Evolutionary conservation across 2,797 vertebrate species (phyloP).

Genomic region (Danio tinwini): DNA sequence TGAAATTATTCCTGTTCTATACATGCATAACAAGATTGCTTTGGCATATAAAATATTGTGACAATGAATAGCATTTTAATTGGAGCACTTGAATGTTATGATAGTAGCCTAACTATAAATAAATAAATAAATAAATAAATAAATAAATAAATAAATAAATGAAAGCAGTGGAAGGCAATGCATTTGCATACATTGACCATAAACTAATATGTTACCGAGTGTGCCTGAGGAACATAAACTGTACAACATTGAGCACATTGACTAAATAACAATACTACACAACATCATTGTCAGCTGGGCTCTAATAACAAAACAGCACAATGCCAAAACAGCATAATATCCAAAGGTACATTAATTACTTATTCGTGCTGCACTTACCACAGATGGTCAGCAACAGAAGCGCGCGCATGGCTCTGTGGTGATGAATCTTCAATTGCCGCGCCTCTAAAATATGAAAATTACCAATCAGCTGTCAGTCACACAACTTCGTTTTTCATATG

Average conservation of each 20-base stretch:
- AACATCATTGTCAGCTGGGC: background rate
- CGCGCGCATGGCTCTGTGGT: constrained; percentile 68
- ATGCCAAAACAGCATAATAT: background rate
- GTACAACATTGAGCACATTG: background rate
- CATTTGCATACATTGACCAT: background rate
- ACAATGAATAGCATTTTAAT: too few species aligned
- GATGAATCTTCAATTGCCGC: constrained; percentile 32
- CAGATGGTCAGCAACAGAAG: constrained; percentile 66
- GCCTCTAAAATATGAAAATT: constrained; percentile 40
- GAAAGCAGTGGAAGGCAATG: background rate
- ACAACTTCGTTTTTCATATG: background rate
- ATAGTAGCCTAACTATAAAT: too few species aligned
- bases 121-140: too few species aligned
- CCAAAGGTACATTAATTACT: background rate
- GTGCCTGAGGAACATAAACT: background rate
- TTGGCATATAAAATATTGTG: too few species aligned
- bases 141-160: too few species aligned
- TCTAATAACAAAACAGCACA: background rate
- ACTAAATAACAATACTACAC: background rate
- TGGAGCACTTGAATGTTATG: too few species aligned
- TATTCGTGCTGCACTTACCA: constrained; percentile 68
- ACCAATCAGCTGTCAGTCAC: constrained; percentile 6
- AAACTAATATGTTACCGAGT: background rate
- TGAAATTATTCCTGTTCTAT: too few species aligned
- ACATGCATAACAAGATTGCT: too few species aligned